Evolutionary conservation across 2,797 vertebrate genomes (phyloP), one percentile per base, ranked within the genome.

Genomic region (Anas flavirostris): DNA sequence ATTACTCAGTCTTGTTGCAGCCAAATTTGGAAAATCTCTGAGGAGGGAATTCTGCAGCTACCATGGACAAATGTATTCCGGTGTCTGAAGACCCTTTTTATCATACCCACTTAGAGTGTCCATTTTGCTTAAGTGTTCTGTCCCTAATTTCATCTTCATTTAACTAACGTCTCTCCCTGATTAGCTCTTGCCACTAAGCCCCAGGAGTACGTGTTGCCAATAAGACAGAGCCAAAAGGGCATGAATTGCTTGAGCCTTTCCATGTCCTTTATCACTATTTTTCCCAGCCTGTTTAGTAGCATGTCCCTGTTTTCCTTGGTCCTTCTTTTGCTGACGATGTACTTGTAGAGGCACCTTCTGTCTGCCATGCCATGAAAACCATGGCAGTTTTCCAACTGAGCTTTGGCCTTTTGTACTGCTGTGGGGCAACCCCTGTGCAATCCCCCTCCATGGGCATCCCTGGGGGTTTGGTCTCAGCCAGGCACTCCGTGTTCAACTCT

Each of bases 381-480:
- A 0, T 33, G 53, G 43, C 16, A 39, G 5, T 31, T 81, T 81
- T 53, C 31, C 22, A 55, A 11, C 14, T 28, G 31, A 74, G 15
- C 48, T 60, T 76, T 68, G n/a, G 5, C 28, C 19, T 56, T 69
- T 46, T 43, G 13, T 28, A 25, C 16, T 37, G 29, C 7, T 9
- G 10, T 69, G 0, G 1, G 35, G 21, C 17, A 66, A 39, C 16
- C 19, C 39, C 52, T 77, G 41, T 12, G 13, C 2, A 1, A 5
- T 3, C 8, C 28, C 7, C 4, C 28, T 44, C 50, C 1, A 0
- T 4, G 2, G 2, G 4, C 46, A 77, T 48, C 52, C 21, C 37
- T 37, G n/a, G 7, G 33, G 18, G 2, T 12, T 78, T 58, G 16
- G 48, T 16, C 43, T 79, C 53, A 48, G 21, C 16, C 2, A 4